Evolutionary conservation across 64 coral and sea anemone genomes (phyloP), one percentile per base, ranked within the genome.

Genomic region (Anthopleura sola): DNA sequence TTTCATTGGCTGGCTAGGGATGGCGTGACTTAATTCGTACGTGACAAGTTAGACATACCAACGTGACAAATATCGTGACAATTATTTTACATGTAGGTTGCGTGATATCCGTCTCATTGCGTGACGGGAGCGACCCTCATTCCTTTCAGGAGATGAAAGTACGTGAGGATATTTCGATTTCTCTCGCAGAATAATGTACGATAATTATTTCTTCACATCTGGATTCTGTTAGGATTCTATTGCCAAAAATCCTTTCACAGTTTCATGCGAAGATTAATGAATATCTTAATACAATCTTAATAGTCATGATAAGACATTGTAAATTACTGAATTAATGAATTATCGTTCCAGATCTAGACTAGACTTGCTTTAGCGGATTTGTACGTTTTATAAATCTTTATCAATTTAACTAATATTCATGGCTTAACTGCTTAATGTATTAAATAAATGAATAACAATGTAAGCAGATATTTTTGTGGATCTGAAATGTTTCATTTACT

Each of bases 81-180:
- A 26, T 20, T 53, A 62, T 26, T 62, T 62, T 3, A 3, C 24
- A 62, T 62, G 6, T 14, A n/a, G 58, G 6, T 53, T 53, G 50
- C 7, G 50, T 53, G 50, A 53, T 17, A 53, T 53, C 50, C 50
- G 50, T 13, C 14, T 53, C 50, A 14, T 62, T 62, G 58, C 54
- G 58, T 62, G 58, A 62, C 58, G 50, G 50, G 24, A 24, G 19
- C 24, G 58, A 62, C 58, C 21, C 58, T 62, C 6, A 62, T 62
- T 62, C 58, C 50, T 53, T 8, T n/a, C 19, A 62, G 24, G 24
- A 62, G 21, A 62, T 62, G 58, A 21, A 6, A 62, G 19, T 62
- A 62, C 58, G 58, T 62, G 58, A 62, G 24, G 58, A 62, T 62
- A 62, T 62, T 62, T 62, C 24, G 58, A 62, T 62, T 58, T 62